Conservation (phyloP, 2,888 invertebrate species). For the Cynaeus angustus region DNA sequence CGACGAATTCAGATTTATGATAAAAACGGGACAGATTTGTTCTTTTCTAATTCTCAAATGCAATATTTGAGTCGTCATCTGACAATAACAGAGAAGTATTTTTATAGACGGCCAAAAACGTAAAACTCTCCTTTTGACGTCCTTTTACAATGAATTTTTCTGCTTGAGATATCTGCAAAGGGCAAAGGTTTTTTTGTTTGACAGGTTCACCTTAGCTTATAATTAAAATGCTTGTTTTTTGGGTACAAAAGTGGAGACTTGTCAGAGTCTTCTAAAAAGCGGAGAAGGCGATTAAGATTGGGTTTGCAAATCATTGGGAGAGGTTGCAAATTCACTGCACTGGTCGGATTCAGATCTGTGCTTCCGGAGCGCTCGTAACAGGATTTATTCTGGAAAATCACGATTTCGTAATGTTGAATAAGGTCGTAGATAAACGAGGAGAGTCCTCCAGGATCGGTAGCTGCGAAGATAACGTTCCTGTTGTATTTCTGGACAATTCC, state of each 20-base stretch:
- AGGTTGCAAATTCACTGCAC: conserved; percentile 40
- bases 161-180: conserved; percentile 25
- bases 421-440: conserved; percentile 19
- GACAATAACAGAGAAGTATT: conserved; percentile 28
- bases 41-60: conserved; percentile 36
- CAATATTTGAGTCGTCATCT: conserved; percentile 34
- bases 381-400: conserved; percentile 36
- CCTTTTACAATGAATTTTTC: conserved; percentile 29
- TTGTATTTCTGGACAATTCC: neutral
- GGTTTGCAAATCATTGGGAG: conserved; percentile 43
- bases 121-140: conserved; percentile 8
- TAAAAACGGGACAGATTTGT: conserved; percentile 34
- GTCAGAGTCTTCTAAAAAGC: conserved; percentile 31
- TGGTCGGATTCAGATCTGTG: conserved; percentile 15
- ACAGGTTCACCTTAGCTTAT: conserved; percentile 2
- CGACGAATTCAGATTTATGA: conserved; percentile 31
- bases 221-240: conserved; percentile 1
- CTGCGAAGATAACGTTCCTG: neutral
- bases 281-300: conserved; percentile 39
- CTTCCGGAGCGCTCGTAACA: conserved; percentile 15
- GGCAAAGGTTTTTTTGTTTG: conserved; percentile 3
- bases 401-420: conserved; percentile 35
- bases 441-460: neutral
- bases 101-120: conserved; percentile 16
- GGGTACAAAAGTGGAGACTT: conserved; percentile 12